These are phyloP conservation scores for Ochotona princeps DNA, from an alignment of 2,113 vertebrate genomes.

Conservation along the genomic window DNA sequence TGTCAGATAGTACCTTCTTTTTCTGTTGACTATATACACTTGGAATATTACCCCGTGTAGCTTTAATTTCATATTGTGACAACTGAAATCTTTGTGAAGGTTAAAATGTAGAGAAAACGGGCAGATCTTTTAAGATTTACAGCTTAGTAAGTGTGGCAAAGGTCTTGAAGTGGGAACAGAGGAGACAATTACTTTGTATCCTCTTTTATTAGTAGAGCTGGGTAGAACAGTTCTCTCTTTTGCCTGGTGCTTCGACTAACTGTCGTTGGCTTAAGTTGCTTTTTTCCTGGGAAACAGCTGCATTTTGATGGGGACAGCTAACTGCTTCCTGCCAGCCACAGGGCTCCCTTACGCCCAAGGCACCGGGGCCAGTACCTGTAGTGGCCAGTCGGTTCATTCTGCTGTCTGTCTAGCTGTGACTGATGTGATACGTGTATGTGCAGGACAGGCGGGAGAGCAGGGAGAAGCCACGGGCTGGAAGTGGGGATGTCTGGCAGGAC, in stretches of 20 bases:
- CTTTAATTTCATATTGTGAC: slow-evolving; percentile 66
- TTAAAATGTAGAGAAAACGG: slow-evolving; percentile 35
- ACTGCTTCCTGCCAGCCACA: neutral
- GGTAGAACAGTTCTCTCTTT: neutral
- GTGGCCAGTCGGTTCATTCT: neutral
- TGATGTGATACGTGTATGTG: rapidly evolving
- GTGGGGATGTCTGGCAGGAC: neutral
- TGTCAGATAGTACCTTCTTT: slow-evolving; percentile 50
- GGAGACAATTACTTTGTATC: neutral
- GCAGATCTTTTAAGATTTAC: slow-evolving; percentile 61
- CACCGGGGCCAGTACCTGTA: no score
- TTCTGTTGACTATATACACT: slow-evolving; percentile 8
- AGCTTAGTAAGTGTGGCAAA: slow-evolving; percentile 9
- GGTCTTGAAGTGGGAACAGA: neutral
- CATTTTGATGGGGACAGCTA: neutral
- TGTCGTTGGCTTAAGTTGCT: neutral
- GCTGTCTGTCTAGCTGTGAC: neutral
- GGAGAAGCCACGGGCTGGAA: neutral
- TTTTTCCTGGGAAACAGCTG: neutral
- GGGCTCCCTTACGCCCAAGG: neutral
- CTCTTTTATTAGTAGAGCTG: neutral
- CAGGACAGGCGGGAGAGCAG: neutral
- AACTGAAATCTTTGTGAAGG: slow-evolving; percentile 39
- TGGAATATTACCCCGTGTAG: slow-evolving; percentile 5
- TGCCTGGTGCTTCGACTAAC: neutral